These are phyloP conservation scores for Parazoanthus atlanticus DNA, from an alignment of 92 coral and sea anemone species.

Conservation along the genomic window DNA sequence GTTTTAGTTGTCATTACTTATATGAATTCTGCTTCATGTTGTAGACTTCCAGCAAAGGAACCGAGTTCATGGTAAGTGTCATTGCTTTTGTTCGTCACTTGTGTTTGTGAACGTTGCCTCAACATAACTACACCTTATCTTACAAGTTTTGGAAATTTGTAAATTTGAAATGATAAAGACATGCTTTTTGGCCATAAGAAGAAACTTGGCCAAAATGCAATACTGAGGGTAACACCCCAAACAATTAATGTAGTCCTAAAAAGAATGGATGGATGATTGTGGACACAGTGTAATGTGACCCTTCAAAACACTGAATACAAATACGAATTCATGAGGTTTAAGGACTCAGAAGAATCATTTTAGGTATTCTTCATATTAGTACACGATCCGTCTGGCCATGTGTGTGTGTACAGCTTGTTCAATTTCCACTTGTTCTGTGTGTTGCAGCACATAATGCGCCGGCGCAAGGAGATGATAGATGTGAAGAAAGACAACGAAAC, in stretches of 20 bases:
- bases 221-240: no score
- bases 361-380: no score
- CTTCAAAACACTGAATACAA: neutral
- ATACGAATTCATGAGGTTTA: no score
- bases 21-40: constrained; percentile 9
- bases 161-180: no score
- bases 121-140: neutral
- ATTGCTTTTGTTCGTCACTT: neutral
- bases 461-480: constrained; percentile 78
- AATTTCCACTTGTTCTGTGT: neutral
- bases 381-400: no score
- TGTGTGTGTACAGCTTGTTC: no score
- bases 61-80: constrained; percentile 74
- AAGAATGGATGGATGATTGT: no score
- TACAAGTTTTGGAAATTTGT: neutral
- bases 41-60: constrained; percentile 70
- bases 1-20: neutral
- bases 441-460: constrained; percentile 77
- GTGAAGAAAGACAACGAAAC: constrained; percentile 38
- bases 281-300: neutral
- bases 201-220: neutral
- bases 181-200: neutral
- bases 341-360: no score
- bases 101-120: neutral
- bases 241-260: no score